Percentiles rank a stretch among this genome's conserved stretches.
phyloP scores from a whole-genome alignment of 2,888 invertebrate species.

The Leptodirus hochenwartii region DNA sequence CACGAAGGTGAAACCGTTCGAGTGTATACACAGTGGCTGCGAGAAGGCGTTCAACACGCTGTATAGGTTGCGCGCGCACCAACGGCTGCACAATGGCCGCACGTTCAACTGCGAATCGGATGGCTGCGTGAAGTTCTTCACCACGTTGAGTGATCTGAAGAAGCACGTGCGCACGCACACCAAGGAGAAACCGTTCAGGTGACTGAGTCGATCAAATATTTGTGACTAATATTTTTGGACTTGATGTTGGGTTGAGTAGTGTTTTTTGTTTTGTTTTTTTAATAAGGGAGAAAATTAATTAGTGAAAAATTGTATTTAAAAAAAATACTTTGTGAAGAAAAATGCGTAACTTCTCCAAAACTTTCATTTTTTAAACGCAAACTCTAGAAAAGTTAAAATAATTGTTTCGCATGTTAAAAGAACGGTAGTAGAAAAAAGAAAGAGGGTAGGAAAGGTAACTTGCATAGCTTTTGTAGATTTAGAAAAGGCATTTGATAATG shows the following conservation, averaged over 20 bases:
- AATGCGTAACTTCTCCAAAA: too few relatives aligned
- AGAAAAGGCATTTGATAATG: too few relatives aligned
- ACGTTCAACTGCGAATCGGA: constrained; percentile 79
- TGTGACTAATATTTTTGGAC: constrained; percentile 7
- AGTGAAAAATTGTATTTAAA: too few relatives aligned
- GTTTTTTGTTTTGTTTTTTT: constrained; percentile 5
- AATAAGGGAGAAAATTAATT: too few relatives aligned
- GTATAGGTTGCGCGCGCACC: constrained; percentile 81
- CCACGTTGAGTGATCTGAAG: constrained; percentile 83
- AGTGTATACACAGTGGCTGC: constrained; percentile 66
- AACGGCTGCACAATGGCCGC: constrained; percentile 82
- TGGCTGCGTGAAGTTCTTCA: constrained; percentile 80
- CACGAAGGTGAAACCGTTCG: constrained; percentile 82
- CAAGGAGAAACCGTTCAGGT: constrained; percentile 78
- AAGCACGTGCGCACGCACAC: constrained; percentile 88
- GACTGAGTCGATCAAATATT: constrained; percentile 23
- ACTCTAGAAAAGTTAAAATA: too few relatives aligned
- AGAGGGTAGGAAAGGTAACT: too few relatives aligned
- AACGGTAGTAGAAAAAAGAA: too few relatives aligned
- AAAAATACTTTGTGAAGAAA: too few relatives aligned
- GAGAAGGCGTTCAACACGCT: constrained; percentile 88
- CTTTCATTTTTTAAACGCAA: too few relatives aligned
- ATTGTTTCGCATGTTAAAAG: too few relatives aligned
- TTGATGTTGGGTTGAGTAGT: constrained; percentile 4
- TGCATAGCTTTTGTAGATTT: too few relatives aligned